phyloP scores from a whole-genome alignment of 1,140 invertebrate species.

The Cataglyphis hispanica region DNA sequence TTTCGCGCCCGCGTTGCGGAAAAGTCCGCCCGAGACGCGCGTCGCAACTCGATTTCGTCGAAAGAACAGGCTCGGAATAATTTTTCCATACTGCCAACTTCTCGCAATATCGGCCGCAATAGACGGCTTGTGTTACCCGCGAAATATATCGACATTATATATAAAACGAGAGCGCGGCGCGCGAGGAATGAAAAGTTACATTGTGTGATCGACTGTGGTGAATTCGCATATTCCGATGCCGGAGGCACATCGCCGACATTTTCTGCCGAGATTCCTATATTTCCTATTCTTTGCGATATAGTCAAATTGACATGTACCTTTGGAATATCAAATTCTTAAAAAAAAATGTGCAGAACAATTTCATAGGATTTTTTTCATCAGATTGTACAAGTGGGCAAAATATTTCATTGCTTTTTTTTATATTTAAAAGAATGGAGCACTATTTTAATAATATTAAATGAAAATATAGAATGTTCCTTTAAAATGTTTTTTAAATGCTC shows the following conservation, averaged over 20 bases:
- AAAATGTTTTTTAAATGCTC: no score
- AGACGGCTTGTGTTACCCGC: constrained; percentile 21
- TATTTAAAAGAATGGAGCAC: neutral
- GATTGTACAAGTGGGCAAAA: neutral
- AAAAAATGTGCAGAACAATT: neutral
- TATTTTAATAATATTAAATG: neutral
- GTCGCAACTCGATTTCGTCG: constrained; percentile 57
- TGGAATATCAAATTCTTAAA: neutral
- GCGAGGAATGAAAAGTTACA: constrained; percentile 35
- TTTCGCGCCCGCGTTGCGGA: constrained; percentile 29
- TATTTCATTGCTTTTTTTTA: neutral
- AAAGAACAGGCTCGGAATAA: constrained; percentile 54
- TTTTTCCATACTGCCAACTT: constrained; percentile 44
- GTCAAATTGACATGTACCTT: neutral
- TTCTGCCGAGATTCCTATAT: constrained; percentile 26
- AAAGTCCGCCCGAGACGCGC: neutral
- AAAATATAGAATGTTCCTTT: neutral
- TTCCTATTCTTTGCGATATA: constrained; percentile 19
- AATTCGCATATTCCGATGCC: constrained; percentile 52
- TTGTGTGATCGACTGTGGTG: constrained; percentile 31
- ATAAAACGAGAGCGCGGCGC: constrained; percentile 30
- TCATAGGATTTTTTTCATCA: neutral
- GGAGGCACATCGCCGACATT: constrained; percentile 26
- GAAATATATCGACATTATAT: constrained; percentile 49
- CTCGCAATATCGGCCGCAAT: constrained; percentile 24